phyloP scores from a whole-genome alignment of 2,113 vertebrate species.

The Cavia porcellus region DNA sequence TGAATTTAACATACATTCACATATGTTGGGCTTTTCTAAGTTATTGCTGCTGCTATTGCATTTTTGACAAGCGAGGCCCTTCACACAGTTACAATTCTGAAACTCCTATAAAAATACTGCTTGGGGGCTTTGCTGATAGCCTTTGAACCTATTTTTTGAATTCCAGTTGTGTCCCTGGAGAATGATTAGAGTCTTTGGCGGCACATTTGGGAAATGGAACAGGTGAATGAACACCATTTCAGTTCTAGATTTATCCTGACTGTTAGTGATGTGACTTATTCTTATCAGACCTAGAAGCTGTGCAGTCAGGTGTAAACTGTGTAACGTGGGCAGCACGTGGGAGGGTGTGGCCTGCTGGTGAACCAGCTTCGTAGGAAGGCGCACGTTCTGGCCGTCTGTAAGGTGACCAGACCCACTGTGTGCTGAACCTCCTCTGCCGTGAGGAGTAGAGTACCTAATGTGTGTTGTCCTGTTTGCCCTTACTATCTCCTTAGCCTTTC shows the following conservation, averaged over 20 bases:
- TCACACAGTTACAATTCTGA: neutral
- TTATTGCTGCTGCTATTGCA: neutral
- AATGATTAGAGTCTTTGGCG: conserved; percentile 9
- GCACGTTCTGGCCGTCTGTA: neutral
- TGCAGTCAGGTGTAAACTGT: neutral
- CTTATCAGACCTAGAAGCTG: neutral
- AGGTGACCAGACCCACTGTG: neutral
- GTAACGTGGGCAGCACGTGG: neutral
- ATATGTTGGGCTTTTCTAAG: neutral
- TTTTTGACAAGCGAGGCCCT: neutral
- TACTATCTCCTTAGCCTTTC: neutral
- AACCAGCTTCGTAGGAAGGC: neutral
- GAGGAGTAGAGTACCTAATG: neutral
- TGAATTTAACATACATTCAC: conserved; percentile 3
- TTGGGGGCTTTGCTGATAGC: neutral
- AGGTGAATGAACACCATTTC: neutral
- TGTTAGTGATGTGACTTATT: neutral
- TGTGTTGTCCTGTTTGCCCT: neutral
- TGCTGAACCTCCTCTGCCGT: neutral
- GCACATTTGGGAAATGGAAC: conserved; percentile 27
- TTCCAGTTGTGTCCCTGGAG: neutral
- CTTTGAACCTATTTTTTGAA: neutral
- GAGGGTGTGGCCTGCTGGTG: neutral
- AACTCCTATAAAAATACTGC: neutral
- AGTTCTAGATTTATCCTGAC: conserved; percentile 15